Evolutionary conservation across 64 coral and sea anemone genomes (phyloP), one percentile per base, ranked within the genome.

Genomic region (Pachyseris speciosa): DNA sequence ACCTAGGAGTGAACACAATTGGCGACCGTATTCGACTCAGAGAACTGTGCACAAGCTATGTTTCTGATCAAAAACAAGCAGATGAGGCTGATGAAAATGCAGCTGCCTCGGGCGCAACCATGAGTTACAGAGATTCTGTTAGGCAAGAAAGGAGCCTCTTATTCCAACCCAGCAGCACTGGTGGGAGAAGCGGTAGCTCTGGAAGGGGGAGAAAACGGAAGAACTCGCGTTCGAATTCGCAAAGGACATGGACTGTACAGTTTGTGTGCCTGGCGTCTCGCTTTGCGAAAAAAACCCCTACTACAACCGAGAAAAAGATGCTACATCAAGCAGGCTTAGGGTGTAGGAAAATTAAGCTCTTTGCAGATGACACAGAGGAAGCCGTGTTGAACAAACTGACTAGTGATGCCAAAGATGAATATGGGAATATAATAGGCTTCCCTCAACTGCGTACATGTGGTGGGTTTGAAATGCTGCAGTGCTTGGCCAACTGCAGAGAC

Each of bases 201-300:
- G 80, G 80, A 84, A 37, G 58, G 33, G 80, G 80, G 57, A 64
- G 20, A 64, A 84, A 84, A 36, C 36, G 80, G 33, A 84, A 84
- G 33, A 64, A 83, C 78, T 83, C 78, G 27, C 26, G 78, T 83
- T 50, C 78, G 19, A 28, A 59, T 83, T 50, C 78, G 19, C 51
- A 59, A 87, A 51, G 85, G 69, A 71, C 86, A 38, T 89, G 86
- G 86, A 89, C 86, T 76, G 86, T 38, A 40, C 86, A 89, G 70
- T 89, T 89, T 76, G 86, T 89, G 2, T 89, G 86, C 72, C 66
- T 89, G 8, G 47, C 86, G 27, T 69, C 66, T 89, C 86, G 71
- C n/a, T 57, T 36, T 32, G 65, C 42, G 27, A 89, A 31, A 13
- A 89, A 75, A 89, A 52, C 49, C 26, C 86, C 71, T 0, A 89